Evolutionary conservation across 2,797 vertebrate species (phyloP).

Genomic region (Manis pentadactyla): DNA sequence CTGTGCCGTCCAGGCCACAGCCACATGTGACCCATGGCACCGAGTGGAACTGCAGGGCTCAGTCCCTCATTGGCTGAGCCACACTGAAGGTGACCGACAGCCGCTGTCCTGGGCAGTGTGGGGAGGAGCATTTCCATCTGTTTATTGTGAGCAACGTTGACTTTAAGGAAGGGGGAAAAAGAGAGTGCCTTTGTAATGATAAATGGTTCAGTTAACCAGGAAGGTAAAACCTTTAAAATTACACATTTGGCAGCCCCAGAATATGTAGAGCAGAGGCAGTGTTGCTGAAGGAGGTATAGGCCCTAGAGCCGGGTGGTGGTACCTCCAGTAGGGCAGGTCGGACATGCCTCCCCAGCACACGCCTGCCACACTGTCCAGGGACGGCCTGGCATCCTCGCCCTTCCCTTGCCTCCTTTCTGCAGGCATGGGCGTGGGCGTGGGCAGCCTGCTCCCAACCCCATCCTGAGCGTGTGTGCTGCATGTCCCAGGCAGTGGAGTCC

Average conservation of each 20-base stretch:
- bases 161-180: not conserved
- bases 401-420: not conserved
- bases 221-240: not conserved
- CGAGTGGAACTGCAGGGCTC: too few species aligned
- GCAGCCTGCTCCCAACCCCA: fast-evolving
- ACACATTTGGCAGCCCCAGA: fast-evolving
- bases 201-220: not conserved
- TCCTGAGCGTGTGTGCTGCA: not conserved
- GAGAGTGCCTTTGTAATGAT: too few species aligned
- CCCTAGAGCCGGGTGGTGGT: not conserved
- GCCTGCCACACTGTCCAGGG: not conserved
- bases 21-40: not conserved
- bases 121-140: not conserved
- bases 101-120: fast-evolving
- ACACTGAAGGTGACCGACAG: fast-evolving
- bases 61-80: too few species aligned
- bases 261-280: fast-evolving
- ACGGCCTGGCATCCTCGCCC: not conserved
- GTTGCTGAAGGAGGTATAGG: not conserved
- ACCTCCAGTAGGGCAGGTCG: too few species aligned
- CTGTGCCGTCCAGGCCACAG: not conserved
- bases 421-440: fast-evolving
- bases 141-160: not conserved
- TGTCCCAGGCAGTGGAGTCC: conserved; percentile 87
- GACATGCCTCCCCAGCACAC: too few species aligned